Evolutionary conservation across 2,797 vertebrate species (phyloP), one percentile per base, ranked within the genome.

Genomic region (Hafferia zeledoni): DNA sequence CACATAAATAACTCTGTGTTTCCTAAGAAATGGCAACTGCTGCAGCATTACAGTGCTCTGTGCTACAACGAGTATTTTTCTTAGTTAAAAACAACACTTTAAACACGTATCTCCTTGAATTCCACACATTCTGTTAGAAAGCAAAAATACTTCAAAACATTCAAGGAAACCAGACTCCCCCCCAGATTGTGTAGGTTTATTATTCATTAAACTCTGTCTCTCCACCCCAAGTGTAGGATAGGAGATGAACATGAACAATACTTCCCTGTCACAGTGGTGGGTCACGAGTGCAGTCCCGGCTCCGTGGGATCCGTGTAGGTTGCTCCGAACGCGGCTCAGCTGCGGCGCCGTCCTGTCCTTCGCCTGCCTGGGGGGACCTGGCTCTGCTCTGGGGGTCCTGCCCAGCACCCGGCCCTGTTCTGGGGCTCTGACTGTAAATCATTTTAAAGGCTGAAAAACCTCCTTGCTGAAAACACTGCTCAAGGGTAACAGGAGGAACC

Each of bases 171-270:
- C 47, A 92, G 49, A 88, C 46, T 17, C 9, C 30, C 22, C 20
- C 30, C 31, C 11, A 39, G 64, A 68, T 3, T 89, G 90, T 92
- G 90, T 93, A 91, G 83, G 86, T 89, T 95, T 92, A 49, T 72
- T 93, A 90, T 95, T 96, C 94, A 83, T 90, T 86, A 93, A 85
- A 56, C 83, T 86, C 70, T 63, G 89, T 67, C 80, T 67, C 80
- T 91, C 83, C 82, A 59, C 3, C 56, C 49, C 65, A 74, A 79
- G 89, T 88, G 88, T 88, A 96, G 88, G 89, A 81, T 5, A 93
- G 82, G 60, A 87, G 87, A 92, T 84, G 52, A 64, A 35, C 6
- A 16, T 13, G 55, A 72, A 97, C 94, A 97, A 44, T 64, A 15
- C 14, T 19, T 22, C 69, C 35, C 52, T 96, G 96, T 97, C 63